Evolutionary conservation across 1,140 invertebrate species (phyloP).

Genomic region (Heliconius congener): DNA sequence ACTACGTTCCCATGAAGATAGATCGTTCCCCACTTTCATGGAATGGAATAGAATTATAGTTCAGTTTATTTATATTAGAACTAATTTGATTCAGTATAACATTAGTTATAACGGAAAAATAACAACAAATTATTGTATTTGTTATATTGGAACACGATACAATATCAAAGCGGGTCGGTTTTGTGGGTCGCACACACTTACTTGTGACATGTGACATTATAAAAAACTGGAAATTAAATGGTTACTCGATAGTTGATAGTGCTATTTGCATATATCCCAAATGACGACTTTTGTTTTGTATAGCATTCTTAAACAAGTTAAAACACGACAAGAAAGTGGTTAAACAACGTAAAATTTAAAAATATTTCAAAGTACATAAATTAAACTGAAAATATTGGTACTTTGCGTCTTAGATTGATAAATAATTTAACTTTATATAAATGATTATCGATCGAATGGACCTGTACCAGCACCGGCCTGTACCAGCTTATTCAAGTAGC

Average conservation of each 20-base stretch:
- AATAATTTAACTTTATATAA: background rate
- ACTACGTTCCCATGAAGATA: too few relatives aligned
- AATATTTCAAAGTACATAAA: background rate
- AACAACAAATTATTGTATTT: conserved; percentile 18
- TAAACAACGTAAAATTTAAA: background rate
- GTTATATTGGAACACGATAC: conserved; percentile 27
- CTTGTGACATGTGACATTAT: conserved; percentile 22
- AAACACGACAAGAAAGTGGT: background rate
- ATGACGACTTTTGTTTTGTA: conserved; percentile 18
- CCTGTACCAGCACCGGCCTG: conserved; percentile 29
- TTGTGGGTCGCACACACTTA: conserved; percentile 46
- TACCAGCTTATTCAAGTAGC: conserved; percentile 54
- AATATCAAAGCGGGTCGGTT: conserved; percentile 57
- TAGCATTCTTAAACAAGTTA: background rate
- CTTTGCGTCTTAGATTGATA: background rate
- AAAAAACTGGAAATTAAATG: conserved; percentile 25
- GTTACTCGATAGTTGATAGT: conserved; percentile 18
- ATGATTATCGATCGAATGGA: conserved; percentile 53
- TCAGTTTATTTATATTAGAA: too few relatives aligned
- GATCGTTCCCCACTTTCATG: too few relatives aligned
- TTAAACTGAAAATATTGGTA: background rate
- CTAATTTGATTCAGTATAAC: background rate
- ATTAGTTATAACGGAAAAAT: background rate
- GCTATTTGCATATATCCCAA: conserved; percentile 17
- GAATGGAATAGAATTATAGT: too few relatives aligned